phyloP scores from a whole-genome alignment of 92 coral and sea anemone genomes.

The Siderastrea radians region DNA sequence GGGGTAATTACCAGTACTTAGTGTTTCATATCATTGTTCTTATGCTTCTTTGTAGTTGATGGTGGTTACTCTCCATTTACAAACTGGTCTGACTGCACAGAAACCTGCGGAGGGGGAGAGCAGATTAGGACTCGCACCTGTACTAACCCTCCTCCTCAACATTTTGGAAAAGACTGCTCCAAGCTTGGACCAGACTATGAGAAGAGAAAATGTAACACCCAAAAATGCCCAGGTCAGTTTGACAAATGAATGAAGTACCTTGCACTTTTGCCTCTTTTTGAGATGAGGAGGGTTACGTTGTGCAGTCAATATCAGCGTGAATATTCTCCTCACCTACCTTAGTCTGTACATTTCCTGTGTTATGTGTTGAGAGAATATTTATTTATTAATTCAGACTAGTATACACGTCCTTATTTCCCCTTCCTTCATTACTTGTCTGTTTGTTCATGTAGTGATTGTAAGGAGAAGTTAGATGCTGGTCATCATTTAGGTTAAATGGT shows the following conservation, averaged over 20 bases:
- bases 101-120: constrained; percentile 93
- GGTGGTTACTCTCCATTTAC: constrained; percentile 95
- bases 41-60: constrained; percentile 71
- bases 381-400: no score
- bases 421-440: no score
- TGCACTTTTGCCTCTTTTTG: background rate
- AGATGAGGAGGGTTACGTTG: no score
- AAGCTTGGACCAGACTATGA: constrained; percentile 87
- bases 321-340: no score
- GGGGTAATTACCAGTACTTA: no score
- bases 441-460: no score
- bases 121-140: constrained; percentile 94
- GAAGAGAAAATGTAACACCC: constrained; percentile 88
- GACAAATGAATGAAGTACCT: background rate
- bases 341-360: no score
- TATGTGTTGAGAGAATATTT: no score
- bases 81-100: constrained; percentile 93
- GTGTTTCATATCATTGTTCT: background rate
- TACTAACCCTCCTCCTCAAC: constrained; percentile 91
- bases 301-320: no score
- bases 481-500: no score
- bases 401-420: no score
- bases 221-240: constrained; percentile 87
- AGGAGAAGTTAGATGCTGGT: no score
- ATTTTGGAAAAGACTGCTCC: constrained; percentile 90